phyloP scores from a whole-genome alignment of 2,888 invertebrate genomes.

The Apocheima hispidaria region DNA sequence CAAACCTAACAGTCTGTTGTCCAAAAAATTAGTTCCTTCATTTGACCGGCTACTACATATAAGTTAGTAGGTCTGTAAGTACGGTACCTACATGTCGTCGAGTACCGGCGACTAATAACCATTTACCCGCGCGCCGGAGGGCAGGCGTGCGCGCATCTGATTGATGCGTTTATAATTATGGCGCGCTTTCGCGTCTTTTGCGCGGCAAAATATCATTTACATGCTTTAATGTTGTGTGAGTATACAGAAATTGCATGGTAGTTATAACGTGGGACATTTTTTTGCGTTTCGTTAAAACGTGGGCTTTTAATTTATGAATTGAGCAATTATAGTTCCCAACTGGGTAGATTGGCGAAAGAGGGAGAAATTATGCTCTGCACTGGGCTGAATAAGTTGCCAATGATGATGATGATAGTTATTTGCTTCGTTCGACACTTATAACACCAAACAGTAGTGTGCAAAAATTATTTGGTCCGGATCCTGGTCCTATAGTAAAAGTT shows the following conservation, averaged over 20 bases:
- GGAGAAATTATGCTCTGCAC: too few species aligned
- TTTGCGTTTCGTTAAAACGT: neutral
- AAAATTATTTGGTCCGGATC: too few species aligned
- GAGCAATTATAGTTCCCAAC: too few species aligned
- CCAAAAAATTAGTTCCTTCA: neutral
- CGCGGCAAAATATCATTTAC: conserved; percentile 77
- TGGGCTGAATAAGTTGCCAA: too few species aligned
- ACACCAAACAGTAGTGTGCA: too few species aligned
- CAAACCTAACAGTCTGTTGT: neutral
- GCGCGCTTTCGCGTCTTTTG: conserved; percentile 55
- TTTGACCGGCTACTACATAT: neutral
- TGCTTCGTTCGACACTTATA: too few species aligned
- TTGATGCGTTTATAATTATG: conserved; percentile 85
- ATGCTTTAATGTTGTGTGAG: conserved; percentile 44
- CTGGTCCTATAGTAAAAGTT: too few species aligned
- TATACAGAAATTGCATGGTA: conserved; percentile 26
- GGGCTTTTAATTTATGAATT: neutral
- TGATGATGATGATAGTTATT: too few species aligned
- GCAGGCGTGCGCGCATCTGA: conserved; percentile 69
- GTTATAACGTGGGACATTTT: conserved; percentile 18
- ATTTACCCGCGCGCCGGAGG: conserved; percentile 67
- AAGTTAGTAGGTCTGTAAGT: conserved; percentile 9
- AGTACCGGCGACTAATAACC: conserved; percentile 65
- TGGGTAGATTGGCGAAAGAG: too few species aligned
- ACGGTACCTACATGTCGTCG: conserved; percentile 32